Conservation (phyloP, 2,888 invertebrate species). For the Mythimna albipuncta region DNA sequence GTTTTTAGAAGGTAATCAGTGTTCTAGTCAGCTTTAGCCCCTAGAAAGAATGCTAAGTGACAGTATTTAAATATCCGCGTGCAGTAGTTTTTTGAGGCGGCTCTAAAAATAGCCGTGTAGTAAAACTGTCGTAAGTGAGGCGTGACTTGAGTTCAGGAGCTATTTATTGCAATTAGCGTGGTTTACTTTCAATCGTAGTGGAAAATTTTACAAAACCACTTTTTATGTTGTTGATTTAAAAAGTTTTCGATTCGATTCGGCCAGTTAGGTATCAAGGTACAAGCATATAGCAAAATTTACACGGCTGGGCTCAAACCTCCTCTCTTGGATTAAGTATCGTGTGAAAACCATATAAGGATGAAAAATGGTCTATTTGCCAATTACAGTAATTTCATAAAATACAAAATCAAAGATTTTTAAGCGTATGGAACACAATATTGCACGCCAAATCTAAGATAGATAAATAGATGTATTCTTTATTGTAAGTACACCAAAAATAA, state of each 20-base stretch:
- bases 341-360: too few species aligned
- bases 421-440: too few species aligned
- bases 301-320: too few species aligned
- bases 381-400: too few species aligned
- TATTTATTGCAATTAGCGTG: slow-evolving; percentile 48
- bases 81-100: slow-evolving; percentile 44
- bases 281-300: too few species aligned
- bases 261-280: too few species aligned
- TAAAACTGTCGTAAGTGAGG: slow-evolving; percentile 58
- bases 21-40: slow-evolving; percentile 35
- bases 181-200: slow-evolving; percentile 22
- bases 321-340: too few species aligned
- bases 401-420: too few species aligned
- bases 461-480: too few species aligned
- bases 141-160: slow-evolving; percentile 60
- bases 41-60: slow-evolving; percentile 47
- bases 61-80: slow-evolving; percentile 49
- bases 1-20: slow-evolving; percentile 29
- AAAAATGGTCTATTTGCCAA: too few species aligned
- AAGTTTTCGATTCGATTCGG: background rate
- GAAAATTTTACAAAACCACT: background rate
- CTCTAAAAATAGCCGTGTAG: slow-evolving; percentile 60
- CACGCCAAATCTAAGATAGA: too few species aligned
- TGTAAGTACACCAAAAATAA: too few species aligned
- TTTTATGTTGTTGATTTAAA: background rate